Evolutionary conservation across 2,797 vertebrate genomes (phyloP), one percentile per base, ranked within the genome.

Genomic region (Synanceia verrucosa): DNA sequence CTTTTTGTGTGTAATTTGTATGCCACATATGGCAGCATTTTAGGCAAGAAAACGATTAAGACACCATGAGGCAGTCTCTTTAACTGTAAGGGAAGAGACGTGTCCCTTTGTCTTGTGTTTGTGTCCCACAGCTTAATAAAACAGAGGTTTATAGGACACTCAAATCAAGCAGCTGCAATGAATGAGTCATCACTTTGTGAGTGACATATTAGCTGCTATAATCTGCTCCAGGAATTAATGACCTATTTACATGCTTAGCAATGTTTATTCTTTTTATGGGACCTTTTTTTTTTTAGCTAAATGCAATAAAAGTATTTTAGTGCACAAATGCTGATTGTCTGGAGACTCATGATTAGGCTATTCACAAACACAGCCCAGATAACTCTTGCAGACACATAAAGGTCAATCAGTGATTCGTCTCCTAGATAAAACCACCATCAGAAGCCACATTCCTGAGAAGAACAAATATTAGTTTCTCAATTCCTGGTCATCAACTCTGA

Each of bases 331-430:
- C n/a, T 57, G 31, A 46, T 18, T 67, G 43, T 64, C 68, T 53
- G 26, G 11, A 23, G 26, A 57, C 28, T 23, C 41, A 4, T 53
- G 11, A 65, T 55, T 16, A 52, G 19, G 18, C 34, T 13, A n/a
- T 43, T 57, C 34, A 57, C 36, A 58, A 69, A 60, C 65, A 58
- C 26, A 43, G 33, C 65, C 36, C 26, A 73, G 81, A 82, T 75
- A 76, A 65, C 24, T 14, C 58, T 24, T 36, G 29, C 48, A 64
- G 62, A 79, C 56, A 70, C 28, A 28, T 21, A 46, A n/a, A 70
- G 23, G 65, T 75, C 66, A 75, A 55, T 58, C 29, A 68, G 4
- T 62, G 50, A 69, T 53, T 69, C 21, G 34, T 59, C 33, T 52
- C 13, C 29, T 9, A 24, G 14, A 58, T 41, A 33, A 59, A 72